These are phyloP conservation scores for Helicoverpa assulta DNA, from an alignment of 2,888 invertebrate genomes.

Conservation along the genomic window DNA sequence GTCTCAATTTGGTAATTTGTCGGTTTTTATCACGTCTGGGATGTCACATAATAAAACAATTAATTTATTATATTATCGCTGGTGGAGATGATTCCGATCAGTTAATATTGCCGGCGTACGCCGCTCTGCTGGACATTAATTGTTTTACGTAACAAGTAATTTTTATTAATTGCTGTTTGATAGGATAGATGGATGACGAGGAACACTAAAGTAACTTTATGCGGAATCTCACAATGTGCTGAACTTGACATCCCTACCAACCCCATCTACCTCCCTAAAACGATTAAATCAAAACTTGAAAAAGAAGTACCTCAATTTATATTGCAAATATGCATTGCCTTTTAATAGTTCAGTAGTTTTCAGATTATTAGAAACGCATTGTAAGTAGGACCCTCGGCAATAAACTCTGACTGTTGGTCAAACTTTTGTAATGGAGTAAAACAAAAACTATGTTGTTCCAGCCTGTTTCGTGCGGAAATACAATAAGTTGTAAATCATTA, in stretches of 20 bases:
- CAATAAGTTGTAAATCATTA: conserved; percentile 63
- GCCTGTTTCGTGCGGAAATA: conserved; percentile 44
- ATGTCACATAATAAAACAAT: conserved; percentile 89
- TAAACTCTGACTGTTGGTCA: conserved; percentile 18
- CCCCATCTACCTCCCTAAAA: neutral
- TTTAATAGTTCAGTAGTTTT: neutral
- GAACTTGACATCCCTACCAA: neutral
- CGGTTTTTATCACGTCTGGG: conserved; percentile 83
- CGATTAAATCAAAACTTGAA: conserved; percentile 4
- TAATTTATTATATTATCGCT: conserved; percentile 88
- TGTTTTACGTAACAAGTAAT: conserved; percentile 86
- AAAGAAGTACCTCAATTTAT: neutral
- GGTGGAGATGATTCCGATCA: conserved; percentile 84
- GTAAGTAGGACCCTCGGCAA: neutral
- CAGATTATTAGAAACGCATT: neutral
- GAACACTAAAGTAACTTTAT: conserved; percentile 74
- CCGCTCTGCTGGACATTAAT: conserved; percentile 85
- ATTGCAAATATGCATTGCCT: neutral
- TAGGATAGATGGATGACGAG: conserved; percentile 72
- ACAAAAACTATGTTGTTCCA: conserved; percentile 49
- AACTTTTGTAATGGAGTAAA: conserved; percentile 43
- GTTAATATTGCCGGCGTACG: conserved; percentile 81
- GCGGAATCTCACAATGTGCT: conserved; percentile 73
- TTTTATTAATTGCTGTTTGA: conserved; percentile 88
- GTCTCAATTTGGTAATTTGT: conserved; percentile 89